phyloP scores from a whole-genome alignment of 2,797 vertebrate species.

The Protonibea diacanthus region DNA sequence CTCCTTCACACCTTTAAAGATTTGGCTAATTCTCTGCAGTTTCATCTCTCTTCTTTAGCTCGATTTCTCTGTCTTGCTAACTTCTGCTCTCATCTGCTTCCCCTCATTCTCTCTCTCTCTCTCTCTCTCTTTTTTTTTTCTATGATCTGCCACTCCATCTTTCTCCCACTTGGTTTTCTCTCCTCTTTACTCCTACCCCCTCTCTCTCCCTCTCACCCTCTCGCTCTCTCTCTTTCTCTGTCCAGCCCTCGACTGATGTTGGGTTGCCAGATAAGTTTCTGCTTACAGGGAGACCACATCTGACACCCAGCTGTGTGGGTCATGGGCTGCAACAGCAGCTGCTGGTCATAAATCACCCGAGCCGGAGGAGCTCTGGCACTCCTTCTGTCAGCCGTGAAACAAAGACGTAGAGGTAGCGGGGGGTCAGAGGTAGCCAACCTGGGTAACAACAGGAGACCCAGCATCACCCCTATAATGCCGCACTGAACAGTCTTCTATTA shows the following conservation, averaged over 20 bases:
- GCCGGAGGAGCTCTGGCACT: conserved; percentile 90
- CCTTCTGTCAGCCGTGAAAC: conserved; percentile 94
- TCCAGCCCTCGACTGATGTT: conserved; percentile 70
- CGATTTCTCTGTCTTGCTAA: conserved; percentile 18
- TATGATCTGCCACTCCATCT: conserved; percentile 57
- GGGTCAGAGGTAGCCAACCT: conserved; percentile 84
- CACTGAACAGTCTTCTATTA: conserved; percentile 26
- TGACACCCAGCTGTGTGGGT: conserved; percentile 90
- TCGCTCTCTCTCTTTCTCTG: conserved; percentile 51
- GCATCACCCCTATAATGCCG: conserved; percentile 48
- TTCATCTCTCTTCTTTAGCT: conserved; percentile 49
- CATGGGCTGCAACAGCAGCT: conserved; percentile 90
- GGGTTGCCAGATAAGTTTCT: conserved; percentile 83
- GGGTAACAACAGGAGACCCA: conserved; percentile 72
- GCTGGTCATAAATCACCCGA: conserved; percentile 94
- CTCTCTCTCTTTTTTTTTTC: conserved; percentile 22
- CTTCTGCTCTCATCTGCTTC: conserved; percentile 43
- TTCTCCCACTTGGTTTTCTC: conserved; percentile 42
- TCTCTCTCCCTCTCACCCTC: conserved; percentile 3
- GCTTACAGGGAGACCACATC: conserved; percentile 89
- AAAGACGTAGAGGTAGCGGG: conserved; percentile 91
- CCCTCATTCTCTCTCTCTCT: conserved; percentile 7
- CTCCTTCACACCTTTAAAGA: conserved; percentile 50
- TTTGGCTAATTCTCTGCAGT: conserved; percentile 42
- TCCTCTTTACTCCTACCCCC: background rate